Evolutionary conservation across 1,140 invertebrate genomes (phyloP).

Genomic region (Anoplolepis gracilipes): DNA sequence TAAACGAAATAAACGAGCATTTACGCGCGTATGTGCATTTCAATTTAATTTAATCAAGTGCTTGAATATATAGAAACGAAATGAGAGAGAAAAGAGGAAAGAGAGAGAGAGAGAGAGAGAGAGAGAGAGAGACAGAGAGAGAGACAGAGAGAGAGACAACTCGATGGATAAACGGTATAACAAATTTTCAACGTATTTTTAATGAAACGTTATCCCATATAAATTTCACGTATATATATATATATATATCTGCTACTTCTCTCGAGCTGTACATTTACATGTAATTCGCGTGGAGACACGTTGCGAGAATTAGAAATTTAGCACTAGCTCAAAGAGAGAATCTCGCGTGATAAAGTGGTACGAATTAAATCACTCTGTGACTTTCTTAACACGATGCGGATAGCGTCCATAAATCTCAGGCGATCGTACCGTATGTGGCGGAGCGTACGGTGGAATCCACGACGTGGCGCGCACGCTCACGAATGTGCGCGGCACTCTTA

Average conservation of each 20-base stretch:
- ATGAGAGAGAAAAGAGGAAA: neutral
- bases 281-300: neutral
- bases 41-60: constrained; percentile 56
- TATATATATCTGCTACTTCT: no score
- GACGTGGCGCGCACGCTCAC: constrained; percentile 70
- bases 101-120: no score
- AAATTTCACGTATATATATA: constrained; percentile 1
- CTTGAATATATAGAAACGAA: constrained; percentile 37
- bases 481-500: constrained; percentile 75
- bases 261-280: neutral
- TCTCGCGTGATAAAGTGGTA: constrained; percentile 67
- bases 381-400: constrained; percentile 63
- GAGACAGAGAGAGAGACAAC: neutral
- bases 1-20: constrained; percentile 13
- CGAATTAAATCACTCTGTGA: constrained; percentile 73
- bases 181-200: constrained; percentile 3
- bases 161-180: neutral
- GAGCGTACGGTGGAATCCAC: constrained; percentile 76
- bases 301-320: constrained; percentile 56
- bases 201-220: constrained; percentile 3
- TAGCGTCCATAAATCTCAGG: constrained; percentile 79
- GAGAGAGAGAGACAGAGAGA: neutral
- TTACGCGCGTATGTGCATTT: constrained; percentile 16
- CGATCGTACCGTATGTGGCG: constrained; percentile 72
- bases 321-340: constrained; percentile 10